phyloP scores from a whole-genome alignment of 1,140 invertebrate genomes.

The Nautilus pompilius region DNA sequence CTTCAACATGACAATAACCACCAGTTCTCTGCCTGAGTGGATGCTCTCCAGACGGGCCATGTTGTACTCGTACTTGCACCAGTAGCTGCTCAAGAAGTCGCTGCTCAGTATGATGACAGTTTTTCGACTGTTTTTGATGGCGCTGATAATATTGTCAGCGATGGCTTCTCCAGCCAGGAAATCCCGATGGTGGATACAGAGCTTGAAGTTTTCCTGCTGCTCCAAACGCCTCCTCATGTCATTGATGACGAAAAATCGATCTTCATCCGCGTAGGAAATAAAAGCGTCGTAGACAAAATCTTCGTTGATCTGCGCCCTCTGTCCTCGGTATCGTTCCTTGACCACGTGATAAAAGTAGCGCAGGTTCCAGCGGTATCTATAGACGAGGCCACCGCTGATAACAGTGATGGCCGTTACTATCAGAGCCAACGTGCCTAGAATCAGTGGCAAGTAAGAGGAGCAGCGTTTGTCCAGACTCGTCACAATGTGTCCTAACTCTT shows the following conservation, averaged over 20 bases:
- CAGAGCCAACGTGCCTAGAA: slow-evolving; percentile 5
- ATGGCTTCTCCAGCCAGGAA: slow-evolving; percentile 52
- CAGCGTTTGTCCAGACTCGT: slow-evolving; percentile 11
- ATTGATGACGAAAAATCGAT: slow-evolving; percentile 14
- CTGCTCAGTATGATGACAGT: slow-evolving; percentile 65
- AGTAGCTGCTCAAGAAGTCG: slow-evolving; percentile 65
- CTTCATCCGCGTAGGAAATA: slow-evolving; percentile 25
- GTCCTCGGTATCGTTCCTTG: slow-evolving; percentile 10
- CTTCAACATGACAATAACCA: slow-evolving; percentile 28
- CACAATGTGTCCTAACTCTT: slow-evolving; percentile 7
- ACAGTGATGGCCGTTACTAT: slow-evolving; percentile 9
- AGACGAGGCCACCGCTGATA: slow-evolving; percentile 11
- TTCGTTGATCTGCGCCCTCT: background rate
- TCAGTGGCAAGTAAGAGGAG: slow-evolving; percentile 3
- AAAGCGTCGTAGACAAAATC: slow-evolving; percentile 27
- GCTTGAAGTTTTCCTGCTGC: slow-evolving; percentile 6
- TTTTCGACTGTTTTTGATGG: slow-evolving; percentile 63
- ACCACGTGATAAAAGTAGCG: slow-evolving; percentile 31
- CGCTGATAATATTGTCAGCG: slow-evolving; percentile 63
- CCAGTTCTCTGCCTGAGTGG: slow-evolving; percentile 20
- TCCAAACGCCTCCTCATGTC: slow-evolving; percentile 17
- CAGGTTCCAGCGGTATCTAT: slow-evolving; percentile 28
- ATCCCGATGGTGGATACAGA: slow-evolving; percentile 35
- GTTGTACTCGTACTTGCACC: slow-evolving; percentile 67
- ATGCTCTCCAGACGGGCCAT: slow-evolving; percentile 37